phyloP scores from a whole-genome alignment of 2,113 vertebrate genomes.

The Triplophysa rosa region DNA sequence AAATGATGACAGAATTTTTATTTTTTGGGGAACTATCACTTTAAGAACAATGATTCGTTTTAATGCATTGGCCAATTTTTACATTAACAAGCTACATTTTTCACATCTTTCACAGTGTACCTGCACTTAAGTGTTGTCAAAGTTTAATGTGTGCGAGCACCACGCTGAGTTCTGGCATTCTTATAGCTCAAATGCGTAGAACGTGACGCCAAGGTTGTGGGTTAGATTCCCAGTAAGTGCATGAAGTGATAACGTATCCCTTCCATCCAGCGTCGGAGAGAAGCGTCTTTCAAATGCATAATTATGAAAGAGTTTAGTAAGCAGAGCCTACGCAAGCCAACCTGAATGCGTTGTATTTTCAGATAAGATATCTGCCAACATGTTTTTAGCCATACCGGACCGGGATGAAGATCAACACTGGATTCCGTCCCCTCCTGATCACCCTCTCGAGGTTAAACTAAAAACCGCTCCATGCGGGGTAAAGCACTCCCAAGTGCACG shows the following conservation, averaged over 20 bases:
- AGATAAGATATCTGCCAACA: slow-evolving; percentile 48
- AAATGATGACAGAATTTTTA: too few relatives aligned
- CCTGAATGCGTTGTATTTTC: slow-evolving; percentile 31
- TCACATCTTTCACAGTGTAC: not conserved
- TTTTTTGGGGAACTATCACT: too few relatives aligned
- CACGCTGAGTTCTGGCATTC: not conserved
- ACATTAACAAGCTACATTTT: not conserved
- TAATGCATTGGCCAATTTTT: not conserved
- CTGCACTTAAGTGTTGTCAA: not conserved
- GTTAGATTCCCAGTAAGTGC: too few relatives aligned
- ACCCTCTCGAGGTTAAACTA: slow-evolving; percentile 47
- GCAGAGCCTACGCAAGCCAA: slow-evolving; percentile 20
- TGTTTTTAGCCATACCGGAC: slow-evolving; percentile 47
- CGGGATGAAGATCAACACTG: slow-evolving; percentile 37
- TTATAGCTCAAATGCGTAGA: too few relatives aligned
- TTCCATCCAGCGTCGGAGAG: too few relatives aligned
- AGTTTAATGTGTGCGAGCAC: not conserved
- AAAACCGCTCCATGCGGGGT: slow-evolving; percentile 10
- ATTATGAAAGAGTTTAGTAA: slow-evolving; percentile 10
- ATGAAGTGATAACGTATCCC: too few relatives aligned
- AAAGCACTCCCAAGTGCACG: slow-evolving; percentile 48
- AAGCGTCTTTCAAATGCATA: too few relatives aligned
- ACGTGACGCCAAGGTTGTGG: too few relatives aligned
- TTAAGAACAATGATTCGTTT: not conserved
- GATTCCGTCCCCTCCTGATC: slow-evolving; percentile 36